Base-by-base conservation (phyloP, 2,113 vertebrate genomes). In the Baryphthengus martii region DNA sequence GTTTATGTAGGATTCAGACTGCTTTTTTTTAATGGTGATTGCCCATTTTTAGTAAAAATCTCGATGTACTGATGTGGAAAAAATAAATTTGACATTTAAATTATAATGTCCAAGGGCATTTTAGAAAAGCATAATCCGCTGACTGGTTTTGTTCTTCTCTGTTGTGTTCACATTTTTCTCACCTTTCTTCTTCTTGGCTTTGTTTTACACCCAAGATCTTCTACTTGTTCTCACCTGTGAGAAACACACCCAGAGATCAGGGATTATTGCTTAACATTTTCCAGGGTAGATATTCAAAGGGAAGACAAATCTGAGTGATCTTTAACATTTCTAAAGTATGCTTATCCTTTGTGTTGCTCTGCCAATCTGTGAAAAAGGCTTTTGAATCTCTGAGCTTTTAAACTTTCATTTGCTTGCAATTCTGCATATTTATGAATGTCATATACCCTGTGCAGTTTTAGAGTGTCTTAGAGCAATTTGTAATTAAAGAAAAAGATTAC, bases 401-500 rank as follows among this genome's bases (percentile, higher is more conserved):
- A 65, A 93, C 16, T 52, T 96, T 39, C 16, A 44, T 84, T 95
- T 96, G 26, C 23, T 93, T 93, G 52, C 55, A 77, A 5, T 66
- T 84, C 39, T 92, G 28, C 50, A 23, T 94, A 72, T 76, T 96
- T 92, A 77, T 88, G 21, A 94, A 63, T 35, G n/a, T 73, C 40
- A 59, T 45, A 91, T 39, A 20, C 21, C 33, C n/a, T 81, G n/a
- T 75, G 85, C 16, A 67, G 52, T 86, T 93, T 85, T 90, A 71
- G 71, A 83, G 58, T 53, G 26, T 47, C 95, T 84, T 45, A 91
- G 37, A 53, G 29, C 31, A 79, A 74, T 88, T 88, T 90, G 55
- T 68, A 91, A 95, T 92, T 95, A 89, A 88, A 59, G 40, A 65
- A 96, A 97, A 89, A 95, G 37, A 67, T 70, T 7, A n/a, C 52